These are phyloP conservation scores for Aspidoscelis tigris DNA, from an alignment of 2,113 vertebrate species.

Conservation along the genomic window DNA sequence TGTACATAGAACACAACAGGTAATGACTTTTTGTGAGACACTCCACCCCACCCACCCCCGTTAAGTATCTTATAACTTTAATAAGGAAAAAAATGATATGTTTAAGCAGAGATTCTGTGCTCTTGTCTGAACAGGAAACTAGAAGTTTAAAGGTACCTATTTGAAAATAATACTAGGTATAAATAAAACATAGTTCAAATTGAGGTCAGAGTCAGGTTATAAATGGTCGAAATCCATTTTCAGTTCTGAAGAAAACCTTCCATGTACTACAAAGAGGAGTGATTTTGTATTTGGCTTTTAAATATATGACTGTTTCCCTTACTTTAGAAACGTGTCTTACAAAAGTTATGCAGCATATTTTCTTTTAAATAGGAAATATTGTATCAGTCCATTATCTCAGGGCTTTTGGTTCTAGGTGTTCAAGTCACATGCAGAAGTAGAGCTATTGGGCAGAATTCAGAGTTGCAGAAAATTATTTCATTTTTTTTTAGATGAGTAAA, in stretches of 20 bases:
- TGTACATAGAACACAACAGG: conserved; percentile 91
- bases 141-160: not conserved
- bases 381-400: not conserved
- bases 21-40: conserved; percentile 49
- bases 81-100: not conserved
- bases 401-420: not conserved
- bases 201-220: not conserved
- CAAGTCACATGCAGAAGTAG: not conserved
- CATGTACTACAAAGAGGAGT: too few relatives aligned
- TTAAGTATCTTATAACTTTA: not conserved
- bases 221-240: too few relatives aligned
- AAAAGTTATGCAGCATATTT: not conserved
- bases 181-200: not conserved
- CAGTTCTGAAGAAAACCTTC: too few relatives aligned
- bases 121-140: not conserved
- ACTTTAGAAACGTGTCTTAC: not conserved
- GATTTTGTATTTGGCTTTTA: not conserved
- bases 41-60: not conserved
- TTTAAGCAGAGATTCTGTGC: not conserved
- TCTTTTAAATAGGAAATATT: not conserved
- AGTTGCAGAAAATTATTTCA: not conserved
- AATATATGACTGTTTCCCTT: too few relatives aligned
- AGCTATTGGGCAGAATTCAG: not conserved
- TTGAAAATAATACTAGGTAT: not conserved
- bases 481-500: not conserved